Percentiles rank a stretch among this genome's conserved stretches.
Evolutionary conservation across 1,140 invertebrate species (phyloP).

Genomic region (Ceratina australensis): DNA sequence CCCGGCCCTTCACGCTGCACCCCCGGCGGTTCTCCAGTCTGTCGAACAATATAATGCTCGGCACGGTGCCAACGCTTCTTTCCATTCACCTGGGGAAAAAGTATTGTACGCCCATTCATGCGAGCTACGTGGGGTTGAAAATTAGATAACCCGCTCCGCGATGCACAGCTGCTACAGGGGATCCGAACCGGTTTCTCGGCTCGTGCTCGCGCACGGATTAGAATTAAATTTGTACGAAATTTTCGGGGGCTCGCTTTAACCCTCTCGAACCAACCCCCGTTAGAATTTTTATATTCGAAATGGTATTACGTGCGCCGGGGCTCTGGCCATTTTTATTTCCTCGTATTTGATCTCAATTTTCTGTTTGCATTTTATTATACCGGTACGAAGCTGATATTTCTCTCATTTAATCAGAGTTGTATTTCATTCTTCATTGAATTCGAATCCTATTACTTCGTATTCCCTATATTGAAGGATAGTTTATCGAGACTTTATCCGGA

Average conservation of each 20-base stretch:
- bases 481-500: no score
- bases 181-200: conserved; percentile 32
- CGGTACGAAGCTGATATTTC: no score
- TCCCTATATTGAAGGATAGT: no score
- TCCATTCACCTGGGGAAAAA: conserved; percentile 45
- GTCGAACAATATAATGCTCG: conserved; percentile 38
- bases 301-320: background rate
- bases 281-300: background rate
- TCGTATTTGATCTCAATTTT: no score
- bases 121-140: conserved; percentile 49
- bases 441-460: no score
- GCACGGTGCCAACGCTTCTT: conserved; percentile 37
- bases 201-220: conserved; percentile 1
- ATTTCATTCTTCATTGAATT: no score
- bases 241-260: background rate
- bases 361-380: no score
- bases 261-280: no score
- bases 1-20: background rate
- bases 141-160: conserved; percentile 47
- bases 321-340: no score
- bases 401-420: no score
- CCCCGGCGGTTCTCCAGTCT: conserved; percentile 26
- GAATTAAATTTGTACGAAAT: conserved; percentile 35
- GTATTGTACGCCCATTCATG: conserved; percentile 40
- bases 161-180: conserved; percentile 46